Percentiles rank a stretch among this genome's conserved stretches.
phyloP scores from a whole-genome alignment of 2,113 vertebrate genomes.

The Candoia aspera region DNA sequence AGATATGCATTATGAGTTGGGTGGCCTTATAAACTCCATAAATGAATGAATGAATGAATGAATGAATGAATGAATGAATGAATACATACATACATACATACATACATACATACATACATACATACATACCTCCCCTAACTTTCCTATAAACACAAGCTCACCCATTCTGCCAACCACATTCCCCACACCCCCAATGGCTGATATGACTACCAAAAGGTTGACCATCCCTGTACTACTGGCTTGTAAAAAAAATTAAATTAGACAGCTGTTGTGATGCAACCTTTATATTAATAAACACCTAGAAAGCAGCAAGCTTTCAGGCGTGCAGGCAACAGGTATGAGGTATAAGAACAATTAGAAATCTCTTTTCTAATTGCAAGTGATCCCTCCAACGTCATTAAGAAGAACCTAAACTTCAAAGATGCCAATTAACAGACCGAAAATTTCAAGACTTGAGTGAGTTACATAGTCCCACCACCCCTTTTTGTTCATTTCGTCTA shows the following conservation, averaged over 20 bases:
- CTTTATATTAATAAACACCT: slow-evolving; percentile 13
- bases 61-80: too few species aligned
- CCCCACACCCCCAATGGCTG: not conserved
- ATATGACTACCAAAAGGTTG: not conserved
- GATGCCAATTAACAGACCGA: slow-evolving; percentile 9
- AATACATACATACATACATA: too few species aligned
- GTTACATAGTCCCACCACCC: not conserved
- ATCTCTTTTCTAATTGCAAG: not conserved
- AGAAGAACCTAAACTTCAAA: not conserved
- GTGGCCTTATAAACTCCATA: not conserved
- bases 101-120: too few species aligned
- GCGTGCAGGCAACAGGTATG: not conserved
- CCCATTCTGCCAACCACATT: not conserved
- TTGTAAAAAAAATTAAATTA: not conserved
- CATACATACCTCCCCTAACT: not conserved
- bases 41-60: too few species aligned
- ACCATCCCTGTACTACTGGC: slow-evolving; percentile 1
- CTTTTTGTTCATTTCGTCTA: not conserved
- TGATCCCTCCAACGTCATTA: slow-evolving; percentile 12
- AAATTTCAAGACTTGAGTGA: slow-evolving; percentile 28
- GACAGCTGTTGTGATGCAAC: not conserved
- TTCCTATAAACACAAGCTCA: not conserved
- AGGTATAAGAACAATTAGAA: not conserved
- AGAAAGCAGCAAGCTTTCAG: not conserved
- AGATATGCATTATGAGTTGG: too few species aligned